These are phyloP conservation scores for Ophion obscuratus DNA, from an alignment of 2,888 invertebrate genomes.

Conservation along the genomic window DNA sequence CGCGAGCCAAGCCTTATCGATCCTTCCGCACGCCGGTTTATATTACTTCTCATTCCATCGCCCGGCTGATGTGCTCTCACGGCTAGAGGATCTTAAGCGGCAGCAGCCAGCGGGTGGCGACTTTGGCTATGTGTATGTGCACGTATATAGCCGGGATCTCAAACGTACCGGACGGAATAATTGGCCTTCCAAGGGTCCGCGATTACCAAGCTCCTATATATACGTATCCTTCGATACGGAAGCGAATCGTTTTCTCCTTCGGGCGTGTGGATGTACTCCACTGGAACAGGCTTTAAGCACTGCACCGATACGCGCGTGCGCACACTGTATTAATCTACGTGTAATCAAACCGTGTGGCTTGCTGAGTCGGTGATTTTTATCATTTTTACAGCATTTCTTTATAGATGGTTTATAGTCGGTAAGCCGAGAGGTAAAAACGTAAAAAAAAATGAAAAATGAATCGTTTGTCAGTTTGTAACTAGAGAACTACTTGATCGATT, in stretches of 20 bases:
- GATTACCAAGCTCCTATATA: constrained; percentile 38
- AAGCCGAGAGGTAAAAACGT: background rate
- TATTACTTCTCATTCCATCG: constrained; percentile 54
- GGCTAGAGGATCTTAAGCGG: constrained; percentile 44
- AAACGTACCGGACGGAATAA: constrained; percentile 61
- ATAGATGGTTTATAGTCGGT: background rate
- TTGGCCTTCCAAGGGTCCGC: constrained; percentile 61
- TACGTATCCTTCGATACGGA: constrained; percentile 53
- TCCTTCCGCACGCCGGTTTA: constrained; percentile 51
- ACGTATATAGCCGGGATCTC: constrained; percentile 35
- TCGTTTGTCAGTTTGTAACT: too few relatives aligned
- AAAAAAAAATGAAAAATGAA: too few relatives aligned
- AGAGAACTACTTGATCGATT: too few relatives aligned
- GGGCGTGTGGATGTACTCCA: constrained; percentile 29
- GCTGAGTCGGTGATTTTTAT: background rate
- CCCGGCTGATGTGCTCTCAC: constrained; percentile 20
- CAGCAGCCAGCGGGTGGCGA: constrained; percentile 15
- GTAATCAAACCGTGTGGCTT: background rate
- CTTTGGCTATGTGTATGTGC: background rate
- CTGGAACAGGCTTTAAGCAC: constrained; percentile 6
- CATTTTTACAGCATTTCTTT: background rate
- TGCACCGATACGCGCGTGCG: constrained; percentile 17
- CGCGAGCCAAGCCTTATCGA: constrained; percentile 56
- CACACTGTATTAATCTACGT: background rate
- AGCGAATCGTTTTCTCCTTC: constrained; percentile 59